Conservation (phyloP, 2,797 vertebrate genomes). For the Triplophysa bombifrons region DNA sequence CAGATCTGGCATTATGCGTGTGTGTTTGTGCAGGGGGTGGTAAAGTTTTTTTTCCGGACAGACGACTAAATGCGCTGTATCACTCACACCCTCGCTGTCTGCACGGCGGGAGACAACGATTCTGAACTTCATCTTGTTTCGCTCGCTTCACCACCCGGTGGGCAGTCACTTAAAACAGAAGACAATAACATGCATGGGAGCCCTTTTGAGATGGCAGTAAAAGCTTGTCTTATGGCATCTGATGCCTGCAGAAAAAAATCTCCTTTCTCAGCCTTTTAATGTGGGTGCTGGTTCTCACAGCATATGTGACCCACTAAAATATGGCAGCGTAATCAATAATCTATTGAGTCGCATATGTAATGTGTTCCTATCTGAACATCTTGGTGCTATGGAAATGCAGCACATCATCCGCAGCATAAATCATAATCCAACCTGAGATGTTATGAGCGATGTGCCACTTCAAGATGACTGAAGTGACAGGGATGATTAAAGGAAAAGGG, state of each 20-base stretch:
- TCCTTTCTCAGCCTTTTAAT: conserved; percentile 7
- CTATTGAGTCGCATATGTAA: conserved; percentile 41
- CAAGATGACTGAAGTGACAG: conserved; percentile 39
- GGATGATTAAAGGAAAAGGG: conserved; percentile 40
- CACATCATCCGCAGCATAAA: conserved; percentile 16
- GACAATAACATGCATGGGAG: conserved; percentile 75
- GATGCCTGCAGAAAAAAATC: conserved; percentile 56
- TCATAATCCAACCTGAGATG: conserved; percentile 44
- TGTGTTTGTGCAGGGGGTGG: conserved; percentile 20
- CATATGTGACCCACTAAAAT: conserved; percentile 41
- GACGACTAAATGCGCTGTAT: conserved; percentile 63
- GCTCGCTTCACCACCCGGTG: conserved; percentile 50
- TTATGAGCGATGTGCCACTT: conserved; percentile 42
- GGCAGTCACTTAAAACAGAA: conserved; percentile 74
- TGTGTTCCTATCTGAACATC: conserved; percentile 6
- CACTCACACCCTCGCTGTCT: conserved; percentile 65
- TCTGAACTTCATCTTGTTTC: conserved; percentile 63
- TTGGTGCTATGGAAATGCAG: conserved; percentile 2
- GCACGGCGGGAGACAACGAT: conserved; percentile 64
- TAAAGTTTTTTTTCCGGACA: conserved; percentile 48
- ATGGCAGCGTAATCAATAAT: conserved; percentile 48
- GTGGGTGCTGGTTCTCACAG: conserved; percentile 9
- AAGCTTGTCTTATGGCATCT: conserved; percentile 62
- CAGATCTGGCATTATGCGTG: conserved; percentile 59
- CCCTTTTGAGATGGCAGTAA: conserved; percentile 63